These are phyloP conservation scores for Papilio dardanus DNA, from an alignment of 1,140 invertebrate species.

Conservation along the genomic window DNA sequence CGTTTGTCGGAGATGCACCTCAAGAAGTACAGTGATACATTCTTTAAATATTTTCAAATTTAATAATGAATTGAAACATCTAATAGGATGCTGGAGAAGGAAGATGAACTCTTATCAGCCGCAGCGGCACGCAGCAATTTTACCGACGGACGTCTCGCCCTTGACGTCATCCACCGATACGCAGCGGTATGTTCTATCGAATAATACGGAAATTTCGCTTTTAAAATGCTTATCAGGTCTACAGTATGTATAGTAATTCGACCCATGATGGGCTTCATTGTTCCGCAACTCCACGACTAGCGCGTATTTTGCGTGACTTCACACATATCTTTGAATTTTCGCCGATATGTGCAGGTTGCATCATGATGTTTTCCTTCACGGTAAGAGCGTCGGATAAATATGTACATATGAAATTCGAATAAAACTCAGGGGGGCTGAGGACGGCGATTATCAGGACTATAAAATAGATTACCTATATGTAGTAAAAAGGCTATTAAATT, in stretches of 20 bases:
- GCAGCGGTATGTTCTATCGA: slow-evolving; percentile 37
- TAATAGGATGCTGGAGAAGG: slow-evolving; percentile 38
- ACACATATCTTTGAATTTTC: no score
- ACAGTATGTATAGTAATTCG: no score
- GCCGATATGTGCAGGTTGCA: no score
- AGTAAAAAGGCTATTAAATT: slow-evolving; percentile 1
- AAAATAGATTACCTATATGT: not conserved
- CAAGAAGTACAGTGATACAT: not conserved
- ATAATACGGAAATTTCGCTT: not conserved
- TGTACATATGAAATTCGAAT: no score
- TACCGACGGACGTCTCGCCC: slow-evolving; percentile 29
- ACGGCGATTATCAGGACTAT: no score
- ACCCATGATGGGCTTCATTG: no score
- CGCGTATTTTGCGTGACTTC: no score
- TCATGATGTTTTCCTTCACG: no score
- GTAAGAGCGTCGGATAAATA: no score
- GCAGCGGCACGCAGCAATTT: slow-evolving; percentile 3
- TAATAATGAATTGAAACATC: not conserved
- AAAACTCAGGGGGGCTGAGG: no score
- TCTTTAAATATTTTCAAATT: not conserved
- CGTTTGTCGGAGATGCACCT: no score
- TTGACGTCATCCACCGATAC: slow-evolving; percentile 43
- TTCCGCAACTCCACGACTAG: no score
- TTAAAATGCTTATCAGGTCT: not conserved
- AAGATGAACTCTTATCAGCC: slow-evolving; percentile 42